Base-by-base conservation (phyloP, 2,797 vertebrate genomes). In the Enteromius trimaculatus region DNA sequence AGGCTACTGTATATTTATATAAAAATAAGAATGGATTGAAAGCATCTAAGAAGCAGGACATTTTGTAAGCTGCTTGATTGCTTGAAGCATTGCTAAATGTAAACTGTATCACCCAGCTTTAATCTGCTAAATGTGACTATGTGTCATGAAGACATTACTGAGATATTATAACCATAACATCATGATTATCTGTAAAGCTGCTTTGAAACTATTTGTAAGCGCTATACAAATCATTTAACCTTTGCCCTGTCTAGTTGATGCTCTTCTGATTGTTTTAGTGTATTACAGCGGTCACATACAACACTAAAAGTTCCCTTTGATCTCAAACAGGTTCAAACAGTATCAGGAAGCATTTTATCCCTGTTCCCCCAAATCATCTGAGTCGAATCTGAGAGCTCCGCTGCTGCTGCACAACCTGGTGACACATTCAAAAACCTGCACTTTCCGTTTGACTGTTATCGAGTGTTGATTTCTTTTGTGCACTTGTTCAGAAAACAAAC, bases 281-380 rank as follows among this genome's bases (percentile, higher is more conserved):
- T 55, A 29, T 53, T 53, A 49, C 23, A 71, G 3, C 26, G 13
- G 39, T 42, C 10, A 21, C 64, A 69, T 44, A 16, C 39, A 26
- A 11, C n/a, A 26, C 39, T 31, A 29, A 71, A 23, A 6, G 23
- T 29, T 14, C 16, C 0, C 29, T 77, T 29, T 78, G 9, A 8
- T 65, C 44, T 65, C 37, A 51, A 65, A 79, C 78, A 79, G 78
- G 78, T 79, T 69, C 29, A 79, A 26, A 42, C 78, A 1, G 4
- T 79, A 79, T 39, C 78, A 55, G 64, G 62, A 79, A 23, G 17
- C n/a, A 6, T 79, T 55, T 69, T 23, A 16, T 55, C 9, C 14
- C 55, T 79, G 47, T 39, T 37, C 31, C 11, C 9, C 16, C 9
- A 47, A n/a, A 39, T 11, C 65, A 21, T 79, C 78, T 11, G 78